phyloP scores from a whole-genome alignment of 2,888 invertebrate species.

The Agrotis ipsilon region DNA sequence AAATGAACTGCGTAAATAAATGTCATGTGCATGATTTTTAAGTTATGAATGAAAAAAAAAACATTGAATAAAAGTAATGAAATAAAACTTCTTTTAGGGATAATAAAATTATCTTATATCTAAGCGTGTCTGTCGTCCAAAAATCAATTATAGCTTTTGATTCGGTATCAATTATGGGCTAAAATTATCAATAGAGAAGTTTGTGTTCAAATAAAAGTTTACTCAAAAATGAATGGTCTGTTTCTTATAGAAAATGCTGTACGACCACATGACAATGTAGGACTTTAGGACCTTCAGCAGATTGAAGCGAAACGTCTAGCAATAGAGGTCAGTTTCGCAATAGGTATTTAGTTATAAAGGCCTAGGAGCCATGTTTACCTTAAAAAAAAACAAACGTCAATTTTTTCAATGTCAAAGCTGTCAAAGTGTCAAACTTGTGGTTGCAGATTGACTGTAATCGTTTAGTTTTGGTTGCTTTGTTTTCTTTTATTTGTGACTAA shows the following conservation, averaged over 20 bases:
- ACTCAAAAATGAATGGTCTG: no score
- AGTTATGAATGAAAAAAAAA: not conserved
- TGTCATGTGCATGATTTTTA: slow-evolving; percentile 7
- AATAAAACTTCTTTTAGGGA: no score
- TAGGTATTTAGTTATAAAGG: no score
- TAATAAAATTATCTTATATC: no score
- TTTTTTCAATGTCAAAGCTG: slow-evolving; percentile 18
- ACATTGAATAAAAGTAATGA: no score
- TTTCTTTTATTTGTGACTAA: slow-evolving; percentile 45
- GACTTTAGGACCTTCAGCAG: not conserved
- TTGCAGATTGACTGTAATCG: slow-evolving; percentile 28
- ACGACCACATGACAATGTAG: no score
- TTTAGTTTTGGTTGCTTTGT: slow-evolving; percentile 27
- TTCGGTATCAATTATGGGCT: no score
- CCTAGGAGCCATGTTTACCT: no score
- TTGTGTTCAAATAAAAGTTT: not conserved
- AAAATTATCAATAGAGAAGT: not conserved
- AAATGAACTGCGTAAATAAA: not conserved
- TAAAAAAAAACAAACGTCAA: slow-evolving; percentile 2
- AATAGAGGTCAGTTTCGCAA: not conserved
- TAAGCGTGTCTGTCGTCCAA: no score
- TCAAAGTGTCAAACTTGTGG: slow-evolving; percentile 49
- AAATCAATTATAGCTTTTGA: not conserved
- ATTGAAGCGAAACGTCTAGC: not conserved
- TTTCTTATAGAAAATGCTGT: no score